Percentiles rank a stretch among this genome's conserved stretches.
Evolutionary conservation across 2,888 invertebrate genomes (phyloP).

Genomic region (Graphium colonna): DNA sequence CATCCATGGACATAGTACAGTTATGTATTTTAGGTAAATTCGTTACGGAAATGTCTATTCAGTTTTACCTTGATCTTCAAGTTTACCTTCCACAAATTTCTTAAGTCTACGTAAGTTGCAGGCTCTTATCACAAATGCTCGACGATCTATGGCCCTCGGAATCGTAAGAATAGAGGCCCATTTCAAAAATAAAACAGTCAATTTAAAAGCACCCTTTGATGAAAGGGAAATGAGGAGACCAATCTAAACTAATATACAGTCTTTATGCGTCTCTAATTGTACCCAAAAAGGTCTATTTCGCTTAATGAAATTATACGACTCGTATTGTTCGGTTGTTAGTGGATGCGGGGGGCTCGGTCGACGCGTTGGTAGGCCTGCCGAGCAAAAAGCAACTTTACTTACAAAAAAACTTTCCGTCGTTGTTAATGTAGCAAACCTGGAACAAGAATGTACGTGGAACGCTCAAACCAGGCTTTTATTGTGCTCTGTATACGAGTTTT

Average conservation of each 20-base stretch:
- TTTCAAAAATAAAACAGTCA: conserved; percentile 54
- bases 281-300: conserved; percentile 42
- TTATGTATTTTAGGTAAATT: no score
- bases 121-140: conserved; percentile 39
- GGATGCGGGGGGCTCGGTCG: conserved; percentile 3
- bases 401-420: conserved; percentile 9
- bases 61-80: no score
- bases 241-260: conserved; percentile 44
- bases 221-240: conserved; percentile 30
- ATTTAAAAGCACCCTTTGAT: conserved; percentile 41
- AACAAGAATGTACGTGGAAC: conserved; percentile 3
- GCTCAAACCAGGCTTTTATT: conserved; percentile 5
- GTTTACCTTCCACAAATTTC: conserved; percentile 28
- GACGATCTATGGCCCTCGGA: conserved; percentile 46
- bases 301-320: conserved; percentile 40
- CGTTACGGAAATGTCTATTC: no score
- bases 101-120: conserved; percentile 17
- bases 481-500: conserved; percentile 3
- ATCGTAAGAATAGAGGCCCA: conserved; percentile 52
- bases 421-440: conserved; percentile 6
- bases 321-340: conserved; percentile 18
- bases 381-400: conserved; percentile 5
- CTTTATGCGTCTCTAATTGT: conserved; percentile 45
- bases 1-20: no score
- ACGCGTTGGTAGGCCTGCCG: background rate